Conservation (phyloP, 2,113 vertebrate species). For the Antennarius striatus region DNA sequence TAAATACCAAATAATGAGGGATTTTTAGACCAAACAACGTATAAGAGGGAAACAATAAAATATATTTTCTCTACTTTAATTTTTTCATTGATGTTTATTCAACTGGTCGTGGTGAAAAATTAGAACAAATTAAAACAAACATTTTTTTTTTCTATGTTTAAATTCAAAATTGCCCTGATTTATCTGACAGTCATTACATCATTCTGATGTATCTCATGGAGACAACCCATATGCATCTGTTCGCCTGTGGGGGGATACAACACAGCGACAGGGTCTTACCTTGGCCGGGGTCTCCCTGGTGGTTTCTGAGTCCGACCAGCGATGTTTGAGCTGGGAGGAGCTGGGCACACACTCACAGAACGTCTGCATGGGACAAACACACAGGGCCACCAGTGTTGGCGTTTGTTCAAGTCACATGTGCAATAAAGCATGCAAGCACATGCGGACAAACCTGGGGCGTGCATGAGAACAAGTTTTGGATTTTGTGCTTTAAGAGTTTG, state of each 20-base stretch:
- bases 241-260: background rate
- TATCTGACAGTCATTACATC: too few relatives aligned
- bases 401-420: constrained; percentile 64
- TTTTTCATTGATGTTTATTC: too few relatives aligned
- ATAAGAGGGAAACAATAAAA: too few relatives aligned
- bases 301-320: constrained; percentile 83
- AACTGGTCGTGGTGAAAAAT: too few relatives aligned
- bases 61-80: too few relatives aligned
- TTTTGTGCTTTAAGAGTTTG: constrained; percentile 6
- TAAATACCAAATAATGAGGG: too few relatives aligned
- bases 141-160: too few relatives aligned
- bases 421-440: constrained; percentile 59
- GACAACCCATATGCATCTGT: background rate
- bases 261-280: constrained; percentile 69
- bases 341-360: constrained; percentile 83
- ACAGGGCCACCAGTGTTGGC: constrained; percentile 69
- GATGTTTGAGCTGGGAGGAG: constrained; percentile 82
- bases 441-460: constrained; percentile 20
- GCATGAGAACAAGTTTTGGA: constrained; percentile 1
- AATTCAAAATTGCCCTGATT: too few relatives aligned
- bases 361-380: constrained; percentile 79
- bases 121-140: too few relatives aligned
- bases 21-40: too few relatives aligned
- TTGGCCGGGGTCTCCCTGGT: constrained; percentile 80
- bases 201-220: background rate